phyloP scores from a whole-genome alignment of 1,140 invertebrate species.

The Samia ricini region DNA sequence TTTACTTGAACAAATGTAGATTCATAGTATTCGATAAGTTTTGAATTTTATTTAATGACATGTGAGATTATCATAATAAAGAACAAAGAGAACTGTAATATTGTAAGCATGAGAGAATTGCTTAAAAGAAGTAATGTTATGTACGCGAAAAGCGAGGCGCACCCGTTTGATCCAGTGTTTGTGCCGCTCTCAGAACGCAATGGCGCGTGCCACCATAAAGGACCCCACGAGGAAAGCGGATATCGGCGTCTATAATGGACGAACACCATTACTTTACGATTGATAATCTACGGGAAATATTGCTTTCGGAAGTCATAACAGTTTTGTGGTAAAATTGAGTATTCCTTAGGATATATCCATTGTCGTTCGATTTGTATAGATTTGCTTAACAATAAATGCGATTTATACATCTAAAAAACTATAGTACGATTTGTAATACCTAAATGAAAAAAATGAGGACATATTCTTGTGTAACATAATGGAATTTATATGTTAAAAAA shows the following conservation, averaged over 20 bases:
- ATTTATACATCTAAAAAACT: not conserved
- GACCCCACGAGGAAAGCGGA: constrained; percentile 70
- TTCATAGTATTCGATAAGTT: too few species aligned
- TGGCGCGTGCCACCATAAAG: constrained; percentile 76
- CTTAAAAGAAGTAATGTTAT: too few species aligned
- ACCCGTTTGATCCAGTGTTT: constrained; percentile 30
- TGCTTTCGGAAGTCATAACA: constrained; percentile 70
- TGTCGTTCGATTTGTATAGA: constrained; percentile 20
- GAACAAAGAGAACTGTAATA: not conserved
- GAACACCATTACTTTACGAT: constrained; percentile 73
- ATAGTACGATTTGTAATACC: too few species aligned
- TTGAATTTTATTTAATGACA: too few species aligned
- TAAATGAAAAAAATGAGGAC: too few species aligned
- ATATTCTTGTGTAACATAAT: too few species aligned
- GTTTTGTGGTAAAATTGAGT: constrained; percentile 70
- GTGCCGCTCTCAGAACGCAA: constrained; percentile 61
- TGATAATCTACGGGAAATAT: constrained; percentile 73
- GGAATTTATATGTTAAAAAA: too few species aligned
- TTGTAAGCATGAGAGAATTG: not conserved
- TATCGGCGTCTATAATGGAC: constrained; percentile 72
- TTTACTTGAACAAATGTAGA: too few species aligned
- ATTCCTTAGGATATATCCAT: constrained; percentile 36
- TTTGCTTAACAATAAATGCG: not conserved
- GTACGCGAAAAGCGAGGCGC: not conserved
- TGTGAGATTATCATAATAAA: too few species aligned